Evolutionary conservation across 2,113 vertebrate genomes (phyloP).

Genomic region (Nycticebus coucang): DNA sequence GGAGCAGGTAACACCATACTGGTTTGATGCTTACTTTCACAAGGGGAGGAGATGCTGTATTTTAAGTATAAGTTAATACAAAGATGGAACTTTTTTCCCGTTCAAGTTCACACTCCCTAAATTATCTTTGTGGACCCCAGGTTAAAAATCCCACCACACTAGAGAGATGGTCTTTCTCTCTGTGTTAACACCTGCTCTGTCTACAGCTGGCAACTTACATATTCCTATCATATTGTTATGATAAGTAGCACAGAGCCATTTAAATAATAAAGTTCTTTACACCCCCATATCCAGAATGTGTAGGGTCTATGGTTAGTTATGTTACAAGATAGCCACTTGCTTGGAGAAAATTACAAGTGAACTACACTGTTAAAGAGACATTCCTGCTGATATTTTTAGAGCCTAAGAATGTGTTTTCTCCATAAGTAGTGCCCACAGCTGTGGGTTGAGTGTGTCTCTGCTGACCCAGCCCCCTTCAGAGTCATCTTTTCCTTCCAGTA

Average conservation of each 20-base stretch:
- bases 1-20: not conserved
- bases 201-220: not conserved
- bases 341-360: not conserved
- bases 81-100: not conserved
- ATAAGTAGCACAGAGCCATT: not conserved
- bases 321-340: not conserved
- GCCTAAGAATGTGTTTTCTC: not conserved
- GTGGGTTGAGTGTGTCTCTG: not conserved
- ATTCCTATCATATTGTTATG: not conserved
- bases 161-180: not conserved
- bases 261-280: not conserved
- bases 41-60: not conserved
- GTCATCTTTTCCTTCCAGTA: not conserved
- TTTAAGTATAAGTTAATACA: not conserved
- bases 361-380: not conserved
- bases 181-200: not conserved
- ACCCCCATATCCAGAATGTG: not conserved
- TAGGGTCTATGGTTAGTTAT: not conserved
- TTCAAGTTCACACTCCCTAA: not conserved
- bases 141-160: not conserved
- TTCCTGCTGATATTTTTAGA: not conserved
- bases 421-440: no score
- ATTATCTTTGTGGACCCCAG: not conserved
- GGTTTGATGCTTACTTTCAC: constrained; percentile 2
- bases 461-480: not conserved